phyloP scores from a whole-genome alignment of 2,113 vertebrate genomes.

The Sakesphorus luctuosus region DNA sequence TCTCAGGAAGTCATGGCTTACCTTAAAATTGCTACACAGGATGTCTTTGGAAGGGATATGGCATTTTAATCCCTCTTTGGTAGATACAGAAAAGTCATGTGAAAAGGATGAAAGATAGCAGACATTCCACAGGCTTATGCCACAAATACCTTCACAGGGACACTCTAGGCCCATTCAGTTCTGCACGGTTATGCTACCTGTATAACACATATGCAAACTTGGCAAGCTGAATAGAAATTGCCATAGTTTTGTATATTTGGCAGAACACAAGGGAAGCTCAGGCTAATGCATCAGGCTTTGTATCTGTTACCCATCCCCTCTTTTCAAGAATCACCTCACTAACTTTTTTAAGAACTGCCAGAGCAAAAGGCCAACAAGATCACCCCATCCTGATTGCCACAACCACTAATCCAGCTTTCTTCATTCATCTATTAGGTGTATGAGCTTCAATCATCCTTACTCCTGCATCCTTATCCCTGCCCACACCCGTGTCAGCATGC shows the following conservation, averaged over 20 bases:
- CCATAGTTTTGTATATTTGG: neutral
- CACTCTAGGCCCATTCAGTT: neutral
- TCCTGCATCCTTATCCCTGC: neutral
- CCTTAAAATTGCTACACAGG: neutral
- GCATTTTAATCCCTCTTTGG: neutral
- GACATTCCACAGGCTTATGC: neutral
- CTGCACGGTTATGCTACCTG: neutral
- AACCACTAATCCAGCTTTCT: neutral
- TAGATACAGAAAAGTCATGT: neutral
- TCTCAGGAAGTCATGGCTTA: neutral
- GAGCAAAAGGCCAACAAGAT: neutral
- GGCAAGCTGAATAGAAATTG: neutral
- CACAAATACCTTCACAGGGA: neutral
- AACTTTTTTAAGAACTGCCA: neutral
- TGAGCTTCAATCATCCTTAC: neutral
- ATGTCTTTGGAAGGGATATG: neutral
- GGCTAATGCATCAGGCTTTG: neutral
- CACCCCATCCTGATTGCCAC: neutral
- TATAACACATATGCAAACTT: accelerated
- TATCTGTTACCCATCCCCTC: neutral
- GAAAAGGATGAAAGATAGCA: neutral
- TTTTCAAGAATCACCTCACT: neutral
- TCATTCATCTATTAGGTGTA: neutral
- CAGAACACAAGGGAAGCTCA: neutral
- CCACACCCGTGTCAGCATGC: accelerated